phyloP scores from a whole-genome alignment of 2,113 vertebrate genomes.

The Camelus bactrianus region DNA sequence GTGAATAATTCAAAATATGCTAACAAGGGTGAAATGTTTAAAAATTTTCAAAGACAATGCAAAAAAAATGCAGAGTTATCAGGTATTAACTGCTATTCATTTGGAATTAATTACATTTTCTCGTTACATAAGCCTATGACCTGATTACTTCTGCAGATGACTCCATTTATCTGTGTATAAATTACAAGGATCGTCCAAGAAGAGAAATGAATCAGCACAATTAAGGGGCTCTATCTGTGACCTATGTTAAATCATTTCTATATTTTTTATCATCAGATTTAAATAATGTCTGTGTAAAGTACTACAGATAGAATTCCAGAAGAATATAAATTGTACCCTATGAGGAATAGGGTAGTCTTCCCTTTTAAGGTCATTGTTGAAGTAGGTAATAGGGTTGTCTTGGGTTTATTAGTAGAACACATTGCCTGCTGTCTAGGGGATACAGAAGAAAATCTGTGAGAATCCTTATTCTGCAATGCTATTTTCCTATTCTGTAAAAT shows the following conservation, averaged over 20 bases:
- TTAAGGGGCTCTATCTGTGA: background rate
- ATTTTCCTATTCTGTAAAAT: background rate
- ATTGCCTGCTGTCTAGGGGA: background rate
- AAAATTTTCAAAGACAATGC: background rate
- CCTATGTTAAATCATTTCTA: background rate
- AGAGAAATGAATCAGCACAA: background rate
- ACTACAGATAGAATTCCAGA: background rate
- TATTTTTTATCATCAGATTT: background rate
- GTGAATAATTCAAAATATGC: background rate
- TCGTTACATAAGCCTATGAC: background rate
- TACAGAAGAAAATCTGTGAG: background rate
- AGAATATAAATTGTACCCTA: background rate
- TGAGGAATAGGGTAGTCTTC: background rate
- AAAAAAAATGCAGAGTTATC: background rate
- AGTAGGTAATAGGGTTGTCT: background rate
- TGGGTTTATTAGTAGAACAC: background rate
- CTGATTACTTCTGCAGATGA: background rate
- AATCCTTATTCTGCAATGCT: background rate
- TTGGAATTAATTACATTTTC: slow-evolving; percentile 39
- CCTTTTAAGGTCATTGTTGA: background rate
- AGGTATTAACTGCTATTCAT: background rate
- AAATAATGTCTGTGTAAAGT: background rate
- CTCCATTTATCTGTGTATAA: background rate
- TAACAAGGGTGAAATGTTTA: background rate
- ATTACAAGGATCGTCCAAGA: background rate